Evolutionary conservation across 1,140 invertebrate species (phyloP).

Genomic region (Lasaia peninsularis): DNA sequence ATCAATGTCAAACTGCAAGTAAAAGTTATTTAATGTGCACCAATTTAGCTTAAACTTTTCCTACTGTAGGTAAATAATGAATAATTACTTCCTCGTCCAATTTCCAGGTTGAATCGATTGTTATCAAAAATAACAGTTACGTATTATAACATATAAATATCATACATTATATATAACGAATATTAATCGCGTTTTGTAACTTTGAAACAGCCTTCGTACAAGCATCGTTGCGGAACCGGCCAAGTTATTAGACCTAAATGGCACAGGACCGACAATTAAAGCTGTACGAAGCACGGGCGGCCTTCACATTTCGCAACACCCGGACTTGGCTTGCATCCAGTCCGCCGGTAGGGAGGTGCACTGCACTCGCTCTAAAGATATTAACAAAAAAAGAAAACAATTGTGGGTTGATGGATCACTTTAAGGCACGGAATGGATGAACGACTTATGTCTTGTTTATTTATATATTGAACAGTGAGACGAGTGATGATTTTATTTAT

Average conservation of each 20-base stretch:
- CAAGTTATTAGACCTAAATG: conserved; percentile 36
- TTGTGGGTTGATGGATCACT: too few species aligned
- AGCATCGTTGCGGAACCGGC: conserved; percentile 20
- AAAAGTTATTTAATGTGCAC: not conserved
- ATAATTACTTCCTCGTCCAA: not conserved
- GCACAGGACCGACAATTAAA: conserved; percentile 59
- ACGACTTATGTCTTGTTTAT: too few species aligned
- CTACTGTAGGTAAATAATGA: not conserved
- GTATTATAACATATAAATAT: not conserved
- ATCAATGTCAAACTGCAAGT: not conserved
- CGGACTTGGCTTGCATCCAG: conserved; percentile 67
- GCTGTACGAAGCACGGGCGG: conserved; percentile 30
- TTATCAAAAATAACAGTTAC: not conserved
- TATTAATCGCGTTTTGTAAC: conserved; percentile 2
- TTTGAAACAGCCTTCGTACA: conserved; percentile 6
- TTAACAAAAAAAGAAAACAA: too few species aligned
- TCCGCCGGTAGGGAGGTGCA: conserved; percentile 35
- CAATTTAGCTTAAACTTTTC: not conserved
- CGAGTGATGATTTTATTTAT: too few species aligned
- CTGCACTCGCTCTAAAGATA: conserved; percentile 34
- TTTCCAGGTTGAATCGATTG: not conserved
- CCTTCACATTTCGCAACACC: conserved; percentile 75
- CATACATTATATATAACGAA: not conserved
- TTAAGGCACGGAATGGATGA: too few species aligned
- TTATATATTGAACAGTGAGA: too few species aligned